A percentile compares a stretch with the other conserved stretches of the same genome.
These are phyloP conservation scores for Pyrgus malvae DNA, from an alignment of 2,888 invertebrate genomes.

Conservation along the genomic window DNA sequence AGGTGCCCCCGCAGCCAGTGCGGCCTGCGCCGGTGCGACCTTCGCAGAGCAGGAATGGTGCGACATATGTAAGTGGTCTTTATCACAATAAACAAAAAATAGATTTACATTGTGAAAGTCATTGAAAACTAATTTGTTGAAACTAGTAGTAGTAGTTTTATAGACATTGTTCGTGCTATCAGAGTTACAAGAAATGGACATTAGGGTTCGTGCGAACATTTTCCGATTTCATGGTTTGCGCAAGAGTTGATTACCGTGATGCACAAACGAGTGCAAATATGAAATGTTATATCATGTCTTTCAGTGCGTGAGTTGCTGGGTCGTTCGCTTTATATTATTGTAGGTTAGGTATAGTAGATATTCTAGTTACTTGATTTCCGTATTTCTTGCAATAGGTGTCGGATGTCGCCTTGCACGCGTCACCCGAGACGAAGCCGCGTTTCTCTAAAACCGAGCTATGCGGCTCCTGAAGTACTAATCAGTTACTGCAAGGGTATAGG, in stretches of 20 bases:
- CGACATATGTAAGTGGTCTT: slow-evolving; percentile 59
- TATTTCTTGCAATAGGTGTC: slow-evolving; percentile 67
- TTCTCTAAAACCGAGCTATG: slow-evolving; percentile 45
- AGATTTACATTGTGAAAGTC: no score
- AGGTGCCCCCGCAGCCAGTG: slow-evolving; percentile 72
- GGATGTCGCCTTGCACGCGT: slow-evolving; percentile 62
- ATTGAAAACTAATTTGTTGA: no score
- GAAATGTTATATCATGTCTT: not conserved
- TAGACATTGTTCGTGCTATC: not conserved
- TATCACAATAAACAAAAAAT: not conserved
- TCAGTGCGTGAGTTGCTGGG: slow-evolving; percentile 8
- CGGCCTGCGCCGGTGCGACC: slow-evolving; percentile 69
- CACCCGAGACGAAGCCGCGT: slow-evolving; percentile 54
- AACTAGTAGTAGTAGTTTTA: no score
- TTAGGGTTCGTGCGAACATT: not conserved
- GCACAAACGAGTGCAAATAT: slow-evolving; percentile 2
- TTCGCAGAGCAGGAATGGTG: slow-evolving; percentile 56
- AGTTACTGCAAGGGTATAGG: slow-evolving; percentile 10
- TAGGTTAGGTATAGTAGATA: slow-evolving; percentile 4
- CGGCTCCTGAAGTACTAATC: slow-evolving; percentile 36
- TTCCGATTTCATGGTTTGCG: slow-evolving; percentile 16
- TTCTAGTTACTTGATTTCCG: slow-evolving; percentile 53
- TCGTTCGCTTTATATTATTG: slow-evolving; percentile 18
- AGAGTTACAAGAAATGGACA: not conserved
- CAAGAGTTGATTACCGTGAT: slow-evolving; percentile 10